phyloP scores from a whole-genome alignment of 2,888 invertebrate genomes.

The Plebejus anna region DNA sequence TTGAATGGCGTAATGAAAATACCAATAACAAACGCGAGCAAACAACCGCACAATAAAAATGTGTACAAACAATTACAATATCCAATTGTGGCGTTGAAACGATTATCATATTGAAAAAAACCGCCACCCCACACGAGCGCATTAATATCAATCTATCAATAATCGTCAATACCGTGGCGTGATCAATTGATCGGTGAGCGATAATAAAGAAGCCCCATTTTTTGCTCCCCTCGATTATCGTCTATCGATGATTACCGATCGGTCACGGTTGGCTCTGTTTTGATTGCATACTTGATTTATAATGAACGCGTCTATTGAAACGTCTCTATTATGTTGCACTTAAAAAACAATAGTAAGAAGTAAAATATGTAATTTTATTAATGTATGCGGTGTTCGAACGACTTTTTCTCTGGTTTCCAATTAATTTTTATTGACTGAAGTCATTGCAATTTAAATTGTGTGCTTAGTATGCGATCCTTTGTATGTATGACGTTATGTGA shows the following conservation, averaged over 20 bases:
- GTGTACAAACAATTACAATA: constrained; percentile 62
- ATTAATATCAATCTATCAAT: constrained; percentile 79
- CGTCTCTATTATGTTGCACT: constrained; percentile 49
- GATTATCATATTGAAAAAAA: constrained; percentile 62
- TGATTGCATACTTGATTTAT: constrained; percentile 58
- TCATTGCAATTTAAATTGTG: constrained; percentile 8
- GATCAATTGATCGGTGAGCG: constrained; percentile 70
- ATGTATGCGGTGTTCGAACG: neutral
- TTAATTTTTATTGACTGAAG: constrained; percentile 3
- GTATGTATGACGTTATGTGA: neutral
- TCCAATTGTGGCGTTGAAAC: constrained; percentile 70
- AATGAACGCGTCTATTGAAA: constrained; percentile 61
- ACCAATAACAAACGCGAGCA: constrained; percentile 52
- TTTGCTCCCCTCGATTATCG: constrained; percentile 58
- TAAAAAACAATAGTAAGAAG: constrained; percentile 31
- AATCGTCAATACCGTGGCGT: constrained; percentile 71
- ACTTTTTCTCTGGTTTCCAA: neutral
- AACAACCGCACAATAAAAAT: constrained; percentile 59
- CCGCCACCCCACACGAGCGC: constrained; percentile 59
- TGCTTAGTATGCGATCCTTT: neutral
- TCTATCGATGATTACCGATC: constrained; percentile 58
- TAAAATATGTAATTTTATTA: constrained; percentile 30
- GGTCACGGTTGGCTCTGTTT: constrained; percentile 54
- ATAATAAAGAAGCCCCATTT: constrained; percentile 62
- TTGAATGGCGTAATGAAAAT: constrained; percentile 40